Conservation (phyloP, 2,888 invertebrate genomes). For the Chloromyia formosa region DNA sequence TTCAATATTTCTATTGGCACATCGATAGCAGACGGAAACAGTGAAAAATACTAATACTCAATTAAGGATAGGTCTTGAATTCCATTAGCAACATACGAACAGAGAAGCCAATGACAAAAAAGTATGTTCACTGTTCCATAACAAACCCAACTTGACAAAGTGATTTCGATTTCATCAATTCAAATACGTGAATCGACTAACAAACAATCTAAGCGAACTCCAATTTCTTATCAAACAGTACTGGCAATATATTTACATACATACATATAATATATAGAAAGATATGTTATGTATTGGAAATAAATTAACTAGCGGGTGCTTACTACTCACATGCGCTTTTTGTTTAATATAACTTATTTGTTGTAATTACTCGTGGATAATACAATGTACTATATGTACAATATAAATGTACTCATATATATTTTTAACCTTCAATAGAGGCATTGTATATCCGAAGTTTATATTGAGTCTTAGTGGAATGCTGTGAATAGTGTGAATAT, state of each 20-base stretch:
- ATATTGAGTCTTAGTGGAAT: neutral
- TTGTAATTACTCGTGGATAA: too few relatives aligned
- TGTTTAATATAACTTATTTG: too few relatives aligned
- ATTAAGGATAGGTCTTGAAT: too few relatives aligned
- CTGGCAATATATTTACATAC: neutral
- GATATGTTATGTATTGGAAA: neutral
- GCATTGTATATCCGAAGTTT: neutral
- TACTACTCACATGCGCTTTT: too few relatives aligned
- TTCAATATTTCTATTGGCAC: too few relatives aligned
- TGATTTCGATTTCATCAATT: neutral
- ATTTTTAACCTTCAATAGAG: neutral
- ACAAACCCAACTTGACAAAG: neutral
- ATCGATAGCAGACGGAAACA: too few relatives aligned
- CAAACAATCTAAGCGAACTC: neutral
- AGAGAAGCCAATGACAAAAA: neutral
- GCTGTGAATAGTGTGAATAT: neutral
- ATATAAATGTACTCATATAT: neutral
- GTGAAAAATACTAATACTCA: too few relatives aligned
- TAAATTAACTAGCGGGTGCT: too few relatives aligned
- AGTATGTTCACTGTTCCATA: neutral
- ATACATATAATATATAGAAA: neutral
- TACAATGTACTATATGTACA: too few relatives aligned
- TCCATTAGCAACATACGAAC: neutral
- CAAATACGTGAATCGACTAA: neutral
- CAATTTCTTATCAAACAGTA: neutral